Base-by-base conservation (phyloP, 2,888 invertebrate genomes). In the Caprella mutica region DNA sequence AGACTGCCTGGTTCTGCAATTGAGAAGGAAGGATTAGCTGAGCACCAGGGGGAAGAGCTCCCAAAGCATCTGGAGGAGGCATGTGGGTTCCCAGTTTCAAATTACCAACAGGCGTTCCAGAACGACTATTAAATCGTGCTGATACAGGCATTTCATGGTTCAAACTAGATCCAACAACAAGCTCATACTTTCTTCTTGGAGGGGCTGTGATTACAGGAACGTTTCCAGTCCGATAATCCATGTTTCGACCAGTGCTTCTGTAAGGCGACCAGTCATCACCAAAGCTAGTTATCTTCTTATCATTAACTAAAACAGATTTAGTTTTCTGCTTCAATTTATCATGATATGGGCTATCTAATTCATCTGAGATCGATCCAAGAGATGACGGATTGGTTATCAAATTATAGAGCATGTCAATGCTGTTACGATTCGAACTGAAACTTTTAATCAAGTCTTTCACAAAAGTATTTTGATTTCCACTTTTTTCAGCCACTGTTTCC, bases 131-230 rank as follows among this genome's bases (percentile, higher is more conserved):
- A 5, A 38, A 33, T 48, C 33, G 29, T 14, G 21, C 17, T 14
- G 12, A 24, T n/a, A n/a, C 9, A 12, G 48, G 43, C 2, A 35
- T 50, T 19, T 61, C 57, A 17, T 48, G 56, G 40, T 50, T 42
- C 30, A 62, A 43, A 48, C 62, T 62, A 17, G 59, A 62, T 12
- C 58, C 56, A 19, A 62, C 42, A 5, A 62, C 58, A 3, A 62
- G 54, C 21, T 62, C 58, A 29, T 56, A 62, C n/a, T 52, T 44
- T 33, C 56, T 30, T 9, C 40, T 48, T 23, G 62, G 54, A n/a
- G 62, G 62, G 23, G 62, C 62, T 3, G 62, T 62, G 33, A 62
- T 62, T 19, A 62, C 59, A n/a, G 58, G 59, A 23, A 62, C 33
- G 27, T 30, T 26, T 21, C 54, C 53, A 29, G 56, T 50, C 5